A percentile compares a stretch with the other conserved stretches of the same genome.
Conservation (phyloP, 2,797 vertebrate species). For the Trachurus trachurus region DNA sequence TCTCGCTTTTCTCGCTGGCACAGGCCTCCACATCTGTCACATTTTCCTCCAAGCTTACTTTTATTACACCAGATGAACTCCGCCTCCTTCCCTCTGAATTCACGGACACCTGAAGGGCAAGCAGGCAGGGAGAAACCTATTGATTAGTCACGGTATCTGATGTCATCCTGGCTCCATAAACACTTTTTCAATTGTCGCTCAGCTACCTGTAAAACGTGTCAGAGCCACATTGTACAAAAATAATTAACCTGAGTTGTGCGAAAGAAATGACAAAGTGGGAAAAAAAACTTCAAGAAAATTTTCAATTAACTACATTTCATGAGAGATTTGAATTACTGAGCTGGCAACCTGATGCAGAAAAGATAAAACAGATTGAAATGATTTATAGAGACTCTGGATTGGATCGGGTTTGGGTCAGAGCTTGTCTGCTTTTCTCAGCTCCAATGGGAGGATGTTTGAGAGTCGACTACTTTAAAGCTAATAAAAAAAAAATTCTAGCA, state of each 20-base stretch:
- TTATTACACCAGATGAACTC: slow-evolving; percentile 63
- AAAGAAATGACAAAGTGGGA: not conserved
- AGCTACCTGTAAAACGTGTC: slow-evolving; percentile 40
- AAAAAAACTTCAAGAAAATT: not conserved
- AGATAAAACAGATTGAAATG: not conserved
- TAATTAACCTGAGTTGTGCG: not conserved
- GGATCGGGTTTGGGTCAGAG: not conserved
- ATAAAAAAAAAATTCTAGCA: not conserved
- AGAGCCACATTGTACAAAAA: not conserved
- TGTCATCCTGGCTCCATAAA: slow-evolving; percentile 72
- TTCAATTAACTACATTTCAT: not conserved
- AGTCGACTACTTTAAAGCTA: not conserved
- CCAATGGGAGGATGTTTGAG: not conserved
- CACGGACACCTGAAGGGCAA: slow-evolving; percentile 79
- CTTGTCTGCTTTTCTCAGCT: not conserved
- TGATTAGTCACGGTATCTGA: slow-evolving; percentile 79
- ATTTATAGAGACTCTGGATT: not conserved
- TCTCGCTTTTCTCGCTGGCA: slow-evolving; percentile 83
- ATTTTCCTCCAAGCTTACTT: slow-evolving; percentile 76
- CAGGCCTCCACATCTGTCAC: slow-evolving; percentile 78
- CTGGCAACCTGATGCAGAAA: not conserved
- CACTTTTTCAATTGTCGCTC: slow-evolving; percentile 41
- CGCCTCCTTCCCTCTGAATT: slow-evolving; percentile 49
- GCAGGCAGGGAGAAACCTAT: slow-evolving; percentile 66
- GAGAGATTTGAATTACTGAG: not conserved